Base-by-base conservation (phyloP, 2,888 invertebrate species). In the Dysmachus trigonus region DNA sequence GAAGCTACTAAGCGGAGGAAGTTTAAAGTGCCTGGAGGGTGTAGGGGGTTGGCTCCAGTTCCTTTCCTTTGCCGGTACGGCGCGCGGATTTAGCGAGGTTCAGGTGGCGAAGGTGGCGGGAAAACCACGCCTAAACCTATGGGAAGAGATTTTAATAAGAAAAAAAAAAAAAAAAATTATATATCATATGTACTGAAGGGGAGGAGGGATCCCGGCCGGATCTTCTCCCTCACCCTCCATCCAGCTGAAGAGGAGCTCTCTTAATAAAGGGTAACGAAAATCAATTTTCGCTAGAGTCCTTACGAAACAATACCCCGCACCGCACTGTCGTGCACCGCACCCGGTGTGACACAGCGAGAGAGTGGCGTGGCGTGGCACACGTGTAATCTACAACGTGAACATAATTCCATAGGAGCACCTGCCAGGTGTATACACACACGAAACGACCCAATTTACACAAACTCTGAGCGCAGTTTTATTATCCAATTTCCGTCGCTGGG, bases 401-500 rank as follows among this genome's bases (percentile, higher is more conserved):
- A 71, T 82, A 82, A 82, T 82, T 82, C 62, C 22, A 27, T 10
- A 33, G 62, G 33, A 82, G 53, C 62, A 53, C 53, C 82, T 71
- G 82, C 13, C 62, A 82, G 82, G 82, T 82, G 82, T 82, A 71
- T 82, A 82, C 82, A 82, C 41, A 41, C 62, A 38, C 35, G 82
- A 53, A 82, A 82, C 82, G 82, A 82, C 82, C 82, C 71, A 82
- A 82, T 82, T 82, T 71, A 62, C 82, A 82, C 82, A 82, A 82
- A 82, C 82, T 82, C 71, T 82, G 82, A 82, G 62, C 53, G 41
- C 53, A 82, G 62, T 82, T 82, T 82, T 82, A 82, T 82, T 82
- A 82, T 71, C 82, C 82, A 82, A 82, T 82, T 82, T 82, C 82
- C 82, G 82, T 82, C 82, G 53, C 30, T 27, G 41, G 47, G 31